phyloP scores from a whole-genome alignment of 1,140 invertebrate genomes.

The Holotrichia oblita region DNA sequence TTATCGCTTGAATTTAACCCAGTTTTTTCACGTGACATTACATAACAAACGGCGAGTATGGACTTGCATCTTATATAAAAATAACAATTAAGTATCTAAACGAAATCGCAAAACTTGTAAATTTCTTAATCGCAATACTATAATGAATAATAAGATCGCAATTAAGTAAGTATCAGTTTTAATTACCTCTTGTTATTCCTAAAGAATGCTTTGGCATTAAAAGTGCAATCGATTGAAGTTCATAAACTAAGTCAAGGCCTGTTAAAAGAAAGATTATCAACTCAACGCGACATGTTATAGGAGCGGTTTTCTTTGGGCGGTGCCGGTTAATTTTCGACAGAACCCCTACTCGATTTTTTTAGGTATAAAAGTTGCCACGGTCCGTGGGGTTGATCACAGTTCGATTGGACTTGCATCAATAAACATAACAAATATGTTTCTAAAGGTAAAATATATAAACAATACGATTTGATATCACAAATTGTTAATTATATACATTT shows the following conservation, averaged over 20 bases:
- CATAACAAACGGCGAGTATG: not conserved
- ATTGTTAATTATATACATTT: not conserved
- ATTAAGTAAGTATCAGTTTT: not conserved
- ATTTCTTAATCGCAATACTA: not conserved
- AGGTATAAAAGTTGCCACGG: conserved; percentile 1
- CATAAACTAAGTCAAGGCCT: conserved; percentile 28
- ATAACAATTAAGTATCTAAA: not conserved
- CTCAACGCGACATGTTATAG: conserved; percentile 5
- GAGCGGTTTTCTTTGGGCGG: conserved; percentile 21
- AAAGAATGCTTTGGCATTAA: not conserved
- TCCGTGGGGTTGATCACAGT: not conserved
- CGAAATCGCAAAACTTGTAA: no score
- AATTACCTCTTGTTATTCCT: not conserved
- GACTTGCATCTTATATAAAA: not conserved
- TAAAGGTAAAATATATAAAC: conserved; percentile 35
- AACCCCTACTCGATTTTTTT: conserved; percentile 28
- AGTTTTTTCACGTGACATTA: not conserved
- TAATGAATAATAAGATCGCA: not conserved
- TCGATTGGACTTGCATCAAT: not conserved
- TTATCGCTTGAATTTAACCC: conserved; percentile 11
- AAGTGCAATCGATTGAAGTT: conserved; percentile 12
- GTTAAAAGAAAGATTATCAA: conserved; percentile 28
- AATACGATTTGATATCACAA: not conserved
- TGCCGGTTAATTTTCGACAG: conserved; percentile 13
- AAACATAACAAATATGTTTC: conserved; percentile 33